Conservation (phyloP, 1,140 invertebrate species). For the Littorina saxatilis region DNA sequence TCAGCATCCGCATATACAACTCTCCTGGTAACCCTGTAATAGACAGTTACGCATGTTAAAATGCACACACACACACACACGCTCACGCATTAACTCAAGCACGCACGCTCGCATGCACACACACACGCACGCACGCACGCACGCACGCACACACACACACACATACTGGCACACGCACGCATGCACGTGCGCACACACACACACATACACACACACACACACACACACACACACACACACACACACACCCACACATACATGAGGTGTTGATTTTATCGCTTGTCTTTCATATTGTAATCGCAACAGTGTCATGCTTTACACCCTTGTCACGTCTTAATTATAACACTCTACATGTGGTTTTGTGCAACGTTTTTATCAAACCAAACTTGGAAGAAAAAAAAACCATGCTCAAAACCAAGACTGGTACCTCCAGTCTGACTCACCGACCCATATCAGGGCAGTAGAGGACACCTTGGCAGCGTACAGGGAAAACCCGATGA, state of each 20-base stretch:
- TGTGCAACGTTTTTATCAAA: too few species aligned
- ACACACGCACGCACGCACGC: neutral
- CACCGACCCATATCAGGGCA: slow-evolving; percentile 11
- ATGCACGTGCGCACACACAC: neutral
- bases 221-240: neutral
- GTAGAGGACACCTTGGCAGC: neutral
- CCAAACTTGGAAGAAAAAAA: too few species aligned
- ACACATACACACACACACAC: neutral
- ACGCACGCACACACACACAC: too few species aligned
- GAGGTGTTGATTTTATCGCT: neutral
- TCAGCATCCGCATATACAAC: neutral
- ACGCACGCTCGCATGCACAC: too few species aligned
- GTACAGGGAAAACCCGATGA: slow-evolving; percentile 34
- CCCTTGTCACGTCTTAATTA: too few species aligned
- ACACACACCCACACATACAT: neutral
- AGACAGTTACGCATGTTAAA: too few species aligned
- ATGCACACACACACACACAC: neutral
- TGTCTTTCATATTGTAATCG: neutral
- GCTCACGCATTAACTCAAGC: neutral
- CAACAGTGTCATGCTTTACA: too few species aligned
- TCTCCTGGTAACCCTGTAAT: slow-evolving; percentile 24
- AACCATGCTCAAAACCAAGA: too few species aligned
- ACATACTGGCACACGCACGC: neutral
- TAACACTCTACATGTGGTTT: too few species aligned
- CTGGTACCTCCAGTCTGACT: neutral